Evolutionary conservation across 1,140 invertebrate genomes (phyloP).

Genomic region (Nymphalis io): DNA sequence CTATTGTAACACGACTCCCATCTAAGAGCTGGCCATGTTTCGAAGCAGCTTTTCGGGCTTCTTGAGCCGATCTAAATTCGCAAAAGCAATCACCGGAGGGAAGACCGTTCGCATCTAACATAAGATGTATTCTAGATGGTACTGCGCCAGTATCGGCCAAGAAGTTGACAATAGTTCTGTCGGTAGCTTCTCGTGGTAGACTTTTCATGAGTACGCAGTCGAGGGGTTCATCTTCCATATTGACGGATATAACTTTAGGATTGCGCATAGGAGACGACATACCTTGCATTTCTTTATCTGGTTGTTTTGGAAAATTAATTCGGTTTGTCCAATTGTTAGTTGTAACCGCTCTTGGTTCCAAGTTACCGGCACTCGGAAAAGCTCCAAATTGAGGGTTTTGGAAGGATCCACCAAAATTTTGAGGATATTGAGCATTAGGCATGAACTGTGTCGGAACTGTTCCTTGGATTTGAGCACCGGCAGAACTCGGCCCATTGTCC

Average conservation of each 20-base stretch:
- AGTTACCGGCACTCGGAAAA: constrained; percentile 45
- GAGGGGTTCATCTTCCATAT: constrained; percentile 58
- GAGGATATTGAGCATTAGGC: constrained; percentile 48
- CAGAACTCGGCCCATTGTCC: constrained; percentile 40
- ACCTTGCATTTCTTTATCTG: constrained; percentile 32
- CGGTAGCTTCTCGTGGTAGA: constrained; percentile 87
- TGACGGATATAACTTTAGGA: constrained; percentile 39
- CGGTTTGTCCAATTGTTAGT: constrained; percentile 50
- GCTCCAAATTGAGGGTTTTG: constrained; percentile 50
- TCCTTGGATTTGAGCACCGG: constrained; percentile 21
- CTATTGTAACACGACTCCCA: constrained; percentile 84
- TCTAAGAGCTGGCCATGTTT: constrained; percentile 87
- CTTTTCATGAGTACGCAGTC: constrained; percentile 88
- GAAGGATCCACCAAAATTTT: constrained; percentile 48
- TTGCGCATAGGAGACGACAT: constrained; percentile 33
- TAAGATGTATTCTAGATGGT: constrained; percentile 89
- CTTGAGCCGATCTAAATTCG: constrained; percentile 87
- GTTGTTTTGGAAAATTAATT: constrained; percentile 44
- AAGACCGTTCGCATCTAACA: constrained; percentile 85
- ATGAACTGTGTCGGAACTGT: constrained; percentile 38
- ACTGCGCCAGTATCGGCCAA: constrained; percentile 88
- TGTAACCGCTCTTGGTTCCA: constrained; percentile 58
- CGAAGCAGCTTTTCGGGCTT: constrained; percentile 85
- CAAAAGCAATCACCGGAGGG: constrained; percentile 92
- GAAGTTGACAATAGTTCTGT: constrained; percentile 90